phyloP scores from a whole-genome alignment of 1,140 invertebrate genomes.

The Brachionus calyciflorus region DNA sequence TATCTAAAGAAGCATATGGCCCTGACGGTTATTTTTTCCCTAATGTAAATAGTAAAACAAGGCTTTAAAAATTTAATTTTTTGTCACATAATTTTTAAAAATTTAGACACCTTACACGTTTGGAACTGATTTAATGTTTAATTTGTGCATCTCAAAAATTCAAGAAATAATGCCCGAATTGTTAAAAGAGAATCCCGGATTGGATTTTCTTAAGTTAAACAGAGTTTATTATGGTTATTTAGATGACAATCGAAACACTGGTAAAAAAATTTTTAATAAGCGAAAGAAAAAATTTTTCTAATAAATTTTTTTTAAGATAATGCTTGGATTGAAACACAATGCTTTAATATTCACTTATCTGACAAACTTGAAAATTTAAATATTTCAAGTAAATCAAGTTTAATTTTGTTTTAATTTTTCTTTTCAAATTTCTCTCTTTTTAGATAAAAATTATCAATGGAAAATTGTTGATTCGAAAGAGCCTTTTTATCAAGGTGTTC shows the following conservation, averaged over 20 bases:
- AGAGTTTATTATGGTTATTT: neutral
- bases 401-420: too few species aligned
- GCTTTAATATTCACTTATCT: constrained; percentile 17
- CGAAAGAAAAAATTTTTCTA: neutral
- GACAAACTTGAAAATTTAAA: neutral
- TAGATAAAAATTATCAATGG: constrained; percentile 17
- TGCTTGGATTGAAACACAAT: constrained; percentile 28
- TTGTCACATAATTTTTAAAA: neutral
- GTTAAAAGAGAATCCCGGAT: neutral
- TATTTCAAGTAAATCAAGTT: too few species aligned
- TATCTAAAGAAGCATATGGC: neutral
- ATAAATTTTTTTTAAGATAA: neutral
- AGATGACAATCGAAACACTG: constrained; percentile 12
- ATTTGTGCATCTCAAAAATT: neutral
- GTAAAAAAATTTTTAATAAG: neutral
- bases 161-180: neutral
- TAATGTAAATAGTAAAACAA: neutral
- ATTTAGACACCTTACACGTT: neutral
- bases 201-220: neutral
- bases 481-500: neutral
- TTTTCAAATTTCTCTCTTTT: neutral
- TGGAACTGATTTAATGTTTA: neutral
- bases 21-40: neutral
- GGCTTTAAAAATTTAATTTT: neutral
- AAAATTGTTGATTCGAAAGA: neutral